Base-by-base conservation (phyloP, 2,797 vertebrate species). In the Setipinna tenuifilis region DNA sequence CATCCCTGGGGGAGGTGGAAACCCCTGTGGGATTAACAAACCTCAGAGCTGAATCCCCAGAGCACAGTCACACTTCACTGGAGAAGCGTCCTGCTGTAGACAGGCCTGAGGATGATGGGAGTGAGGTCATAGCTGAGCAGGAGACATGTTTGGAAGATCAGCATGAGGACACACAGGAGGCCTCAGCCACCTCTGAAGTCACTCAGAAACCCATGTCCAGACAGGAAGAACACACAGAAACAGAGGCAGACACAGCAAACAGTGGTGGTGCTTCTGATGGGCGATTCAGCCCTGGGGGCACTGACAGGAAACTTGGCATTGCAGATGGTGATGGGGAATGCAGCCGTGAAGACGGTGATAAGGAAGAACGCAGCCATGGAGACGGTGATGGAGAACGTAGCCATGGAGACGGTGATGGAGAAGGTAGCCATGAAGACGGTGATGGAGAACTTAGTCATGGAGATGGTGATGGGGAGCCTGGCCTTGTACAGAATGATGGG, bases 1-100 rank as follows among this genome's bases (percentile, higher is more conserved):
- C 88, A 83, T 57, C 71, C 83, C 85, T 80, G 19, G 80, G 90
- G 83, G 71, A 80, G 17, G 84, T 89, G 82, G 88, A 89, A 86
- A 81, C 31, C 11, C 31, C 78, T 85, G 48, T 28, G 58, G 83
- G 87, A 7, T 88, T 83, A 3, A 83, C 83, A 46, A 23, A 78
- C 35, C 84, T 86, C 87, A 88, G 87, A n/a, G 25, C 57, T 80
- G 86, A 90, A 87, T 88, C 86, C 19, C 61, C 44, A 28, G 81
- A 84, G 62, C 78, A 86, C 59, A 68, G 50, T 82, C 23, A 28
- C 9, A 59, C 0, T 11, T 9, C n/a, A 25, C 62, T 68, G 62
- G 62, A 68, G 11, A 11, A 23, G 11, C 25, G 28, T 0, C 25
- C 16, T 6, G 11, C 65, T 16, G 65, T 25, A 71, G 65, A 71